Evolutionary conservation across 2,888 invertebrate species (phyloP).

Genomic region (Thelaira solivaga): DNA sequence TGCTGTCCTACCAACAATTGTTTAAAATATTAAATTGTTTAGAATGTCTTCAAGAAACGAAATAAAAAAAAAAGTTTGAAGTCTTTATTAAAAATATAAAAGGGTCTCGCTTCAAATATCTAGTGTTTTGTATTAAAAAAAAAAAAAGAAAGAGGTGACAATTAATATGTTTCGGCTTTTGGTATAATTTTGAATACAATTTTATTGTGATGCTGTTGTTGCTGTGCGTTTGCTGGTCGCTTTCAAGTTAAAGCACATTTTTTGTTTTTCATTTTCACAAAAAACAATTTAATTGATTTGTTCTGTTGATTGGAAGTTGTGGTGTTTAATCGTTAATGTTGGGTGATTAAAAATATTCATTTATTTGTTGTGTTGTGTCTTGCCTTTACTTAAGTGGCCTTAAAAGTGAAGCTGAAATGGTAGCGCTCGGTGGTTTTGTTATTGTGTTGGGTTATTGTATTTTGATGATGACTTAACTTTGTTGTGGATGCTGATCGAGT

Average conservation of each 20-base stretch:
- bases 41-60: too few relatives aligned
- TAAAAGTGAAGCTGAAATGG: conserved; percentile 30
- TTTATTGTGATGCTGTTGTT: conserved; percentile 29
- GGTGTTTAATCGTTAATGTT: conserved; percentile 70
- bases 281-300: conserved; percentile 65
- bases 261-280: too few relatives aligned
- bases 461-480: conserved; percentile 13
- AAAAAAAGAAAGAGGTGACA: conserved; percentile 35
- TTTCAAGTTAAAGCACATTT: conserved; percentile 33
- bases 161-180: conserved; percentile 38
- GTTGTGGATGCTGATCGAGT: conserved; percentile 7
- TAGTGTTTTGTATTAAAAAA: too few relatives aligned
- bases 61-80: too few relatives aligned
- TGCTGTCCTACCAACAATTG: too few relatives aligned
- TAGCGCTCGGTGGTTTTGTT: conserved; percentile 9
- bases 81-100: too few relatives aligned
- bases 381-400: conserved; percentile 70
- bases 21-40: too few relatives aligned
- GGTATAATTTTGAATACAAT: conserved; percentile 40
- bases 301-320: conserved; percentile 64
- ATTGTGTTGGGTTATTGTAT: too few relatives aligned
- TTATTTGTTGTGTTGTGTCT: conserved; percentile 73
- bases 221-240: conserved; percentile 41
- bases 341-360: conserved; percentile 74
- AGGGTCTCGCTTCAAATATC: too few relatives aligned